These are phyloP conservation scores for Bufo gargarizans DNA, from an alignment of 2,113 vertebrate genomes.

Conservation along the genomic window DNA sequence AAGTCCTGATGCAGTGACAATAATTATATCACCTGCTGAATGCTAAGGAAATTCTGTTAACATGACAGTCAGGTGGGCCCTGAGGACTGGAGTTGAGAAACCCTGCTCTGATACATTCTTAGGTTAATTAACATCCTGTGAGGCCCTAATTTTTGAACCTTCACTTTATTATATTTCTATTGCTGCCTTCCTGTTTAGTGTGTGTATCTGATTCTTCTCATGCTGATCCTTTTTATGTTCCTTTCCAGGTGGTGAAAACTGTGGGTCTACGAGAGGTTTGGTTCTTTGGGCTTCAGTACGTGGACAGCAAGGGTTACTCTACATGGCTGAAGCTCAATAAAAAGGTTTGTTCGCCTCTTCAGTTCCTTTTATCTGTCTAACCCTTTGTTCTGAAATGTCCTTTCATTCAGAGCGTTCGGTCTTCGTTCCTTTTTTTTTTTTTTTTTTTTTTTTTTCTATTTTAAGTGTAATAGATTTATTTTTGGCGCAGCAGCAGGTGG, in stretches of 20 bases:
- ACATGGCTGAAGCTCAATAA: slow-evolving; percentile 98
- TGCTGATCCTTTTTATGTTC: slow-evolving; percentile 46
- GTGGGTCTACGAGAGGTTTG: slow-evolving; percentile 96
- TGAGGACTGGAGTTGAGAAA: too few species aligned
- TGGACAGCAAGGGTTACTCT: slow-evolving; percentile 95
- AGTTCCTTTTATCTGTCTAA: background rate
- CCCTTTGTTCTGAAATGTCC: slow-evolving; percentile 1
- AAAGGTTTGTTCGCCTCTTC: slow-evolving; percentile 76
- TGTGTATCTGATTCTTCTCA: background rate
- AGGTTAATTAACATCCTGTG: too few species aligned
- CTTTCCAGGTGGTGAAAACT: slow-evolving; percentile 92
- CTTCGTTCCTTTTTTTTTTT: slow-evolving; percentile 1
- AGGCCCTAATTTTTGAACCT: too few species aligned
- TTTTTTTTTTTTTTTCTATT: slow-evolving; percentile 13
- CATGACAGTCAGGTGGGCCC: too few species aligned
- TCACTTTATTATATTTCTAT: background rate
- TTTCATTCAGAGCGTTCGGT: slow-evolving; percentile 3
- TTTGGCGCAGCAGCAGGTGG: slow-evolving; percentile 10
- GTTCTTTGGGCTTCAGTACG: slow-evolving; percentile 98
- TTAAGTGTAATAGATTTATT: slow-evolving; percentile 4
- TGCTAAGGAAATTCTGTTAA: too few species aligned
- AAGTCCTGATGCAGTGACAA: too few species aligned
- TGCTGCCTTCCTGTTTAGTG: background rate
- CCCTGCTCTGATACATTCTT: too few species aligned
- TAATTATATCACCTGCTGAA: too few species aligned